Conservation (phyloP, 2,113 vertebrate genomes). For the Nycticorax nycticorax region DNA sequence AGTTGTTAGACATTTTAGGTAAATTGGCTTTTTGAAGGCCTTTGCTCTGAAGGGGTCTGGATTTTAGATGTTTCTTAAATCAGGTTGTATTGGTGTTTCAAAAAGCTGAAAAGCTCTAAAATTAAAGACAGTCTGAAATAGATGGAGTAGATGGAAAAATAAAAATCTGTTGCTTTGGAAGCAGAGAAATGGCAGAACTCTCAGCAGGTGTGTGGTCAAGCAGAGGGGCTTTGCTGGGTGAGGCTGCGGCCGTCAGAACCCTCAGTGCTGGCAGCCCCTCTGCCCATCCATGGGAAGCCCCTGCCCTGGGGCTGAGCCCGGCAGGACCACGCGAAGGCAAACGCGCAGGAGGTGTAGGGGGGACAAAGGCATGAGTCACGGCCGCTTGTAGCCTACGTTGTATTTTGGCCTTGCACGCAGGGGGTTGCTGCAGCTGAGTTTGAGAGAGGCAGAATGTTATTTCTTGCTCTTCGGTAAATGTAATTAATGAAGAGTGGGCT, state of each 20-base stretch:
- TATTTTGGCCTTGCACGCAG: rapidly evolving
- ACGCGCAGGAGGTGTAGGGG: rapidly evolving
- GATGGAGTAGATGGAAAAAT: not conserved
- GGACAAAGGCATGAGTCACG: rapidly evolving
- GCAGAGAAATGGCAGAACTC: not conserved
- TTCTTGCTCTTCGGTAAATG: not conserved
- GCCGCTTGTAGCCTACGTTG: rapidly evolving
- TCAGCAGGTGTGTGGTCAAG: not conserved
- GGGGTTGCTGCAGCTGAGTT: not conserved
- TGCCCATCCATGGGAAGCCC: not conserved
- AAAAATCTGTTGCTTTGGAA: not conserved
- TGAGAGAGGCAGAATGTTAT: rapidly evolving
- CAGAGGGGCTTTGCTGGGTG: not conserved
- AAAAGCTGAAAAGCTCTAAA: not conserved
- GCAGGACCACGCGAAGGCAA: not conserved
- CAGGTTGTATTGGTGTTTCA: not conserved
- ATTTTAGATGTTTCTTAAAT: not conserved
- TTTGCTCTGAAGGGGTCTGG: not conserved
- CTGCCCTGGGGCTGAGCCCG: not conserved
- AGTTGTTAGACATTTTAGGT: not conserved
- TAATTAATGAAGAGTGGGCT: not conserved
- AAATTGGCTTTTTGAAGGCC: not conserved
- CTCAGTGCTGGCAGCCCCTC: not conserved
- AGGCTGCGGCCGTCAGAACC: not conserved
- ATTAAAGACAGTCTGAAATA: not conserved